Evolutionary conservation across 2,888 invertebrate species (phyloP), one percentile per base, ranked within the genome.

Genomic region (Cylloceria caligata): DNA sequence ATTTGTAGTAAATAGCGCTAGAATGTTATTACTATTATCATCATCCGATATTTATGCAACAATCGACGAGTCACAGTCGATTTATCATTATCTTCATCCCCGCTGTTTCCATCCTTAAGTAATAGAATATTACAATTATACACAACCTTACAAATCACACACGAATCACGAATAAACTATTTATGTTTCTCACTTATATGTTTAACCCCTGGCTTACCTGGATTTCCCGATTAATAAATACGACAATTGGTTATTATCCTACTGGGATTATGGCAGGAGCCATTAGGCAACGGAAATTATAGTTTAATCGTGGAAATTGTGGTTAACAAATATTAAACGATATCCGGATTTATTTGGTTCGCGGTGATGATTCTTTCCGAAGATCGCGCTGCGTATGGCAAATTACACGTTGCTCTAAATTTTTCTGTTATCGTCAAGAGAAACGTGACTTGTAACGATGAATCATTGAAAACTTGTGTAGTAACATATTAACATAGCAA

Each of bases 121-220:
- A 47, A 49, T 57, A 60, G 34, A 65, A 83, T 82, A 75, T 49
- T 19, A 76, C 52, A 36, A 62, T 65, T 72, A 74, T 60, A 62
- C 39, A 55, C 57, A 71, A 39, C 49, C 42, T 21, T 13, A 71
- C 11, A 67, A 79, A 34, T 76, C 36, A 75, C 27, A 62, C 68
- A 74, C 21, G 49, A 76, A 45, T 77, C 77, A 83, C 71, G 45
- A 80, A 81, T 83, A 80, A 80, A 85, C 75, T 83, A 80, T 80
- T 76, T 64, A 65, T 67, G 77, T 76, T 62, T 21, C 36, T 65
- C 42, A 60, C 27, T 7, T 60, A 7, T 16, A 62, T 57, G 42
- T 57, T 72, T 49, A 60, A 75, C 60, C 57, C 13, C n/a, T 65
- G 55, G 45, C 55, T 39, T 52, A 65, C n/a, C 27, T 57, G 47